Evolutionary conservation across 2,888 invertebrate genomes (phyloP), one percentile per base, ranked within the genome.

Genomic region (Caradrina clavipalpis): DNA sequence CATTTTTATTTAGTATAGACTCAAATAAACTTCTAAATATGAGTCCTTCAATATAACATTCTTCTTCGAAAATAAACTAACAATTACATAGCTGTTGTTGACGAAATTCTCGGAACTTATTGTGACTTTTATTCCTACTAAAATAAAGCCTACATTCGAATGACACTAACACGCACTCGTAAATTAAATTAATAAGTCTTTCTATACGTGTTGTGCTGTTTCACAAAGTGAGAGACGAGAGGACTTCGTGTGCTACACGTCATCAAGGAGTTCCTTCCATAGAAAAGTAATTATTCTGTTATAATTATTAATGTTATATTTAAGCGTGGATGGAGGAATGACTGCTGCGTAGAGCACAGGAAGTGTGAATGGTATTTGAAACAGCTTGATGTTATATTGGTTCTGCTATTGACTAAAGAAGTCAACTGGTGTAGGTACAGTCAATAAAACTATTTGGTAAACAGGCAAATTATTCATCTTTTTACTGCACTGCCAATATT

Each of bases 181-280:
- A n/a, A 26, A 17, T 8, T 42, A 15, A 15, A 53, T 42, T 42
- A 15, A 53, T 31, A 53, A 26, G 31, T 21, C 42, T 10, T 3
- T 45, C 17, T 2, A 39, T 39, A 45, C 26, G 61, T 72, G 50
- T 31, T 57, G 21, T 53, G 39, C 8, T 49, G 47, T 70, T 49
- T 70, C n/a, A 50, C n/a, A 53, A 76, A 76, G 76, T 65, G 81
- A 57, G 73, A 73, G 78, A 80, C 86, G 86, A 89, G 92, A 89
- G 82, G 90, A 90, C 93, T 93, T 94, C 93, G 91, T 93, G 95
- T 94, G 95, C 94, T 94, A 86, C 92, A 93, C 92, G 88, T 69
- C 93, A 90, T 85, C 91, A 80, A 88, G 91, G 89, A 81, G 86
- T 93, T 92, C 92, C 93, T 91, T 88, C 92, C 89, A 89, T 89